Conservation (phyloP, 2,888 invertebrate species). For the Agrotis exclamationis region DNA sequence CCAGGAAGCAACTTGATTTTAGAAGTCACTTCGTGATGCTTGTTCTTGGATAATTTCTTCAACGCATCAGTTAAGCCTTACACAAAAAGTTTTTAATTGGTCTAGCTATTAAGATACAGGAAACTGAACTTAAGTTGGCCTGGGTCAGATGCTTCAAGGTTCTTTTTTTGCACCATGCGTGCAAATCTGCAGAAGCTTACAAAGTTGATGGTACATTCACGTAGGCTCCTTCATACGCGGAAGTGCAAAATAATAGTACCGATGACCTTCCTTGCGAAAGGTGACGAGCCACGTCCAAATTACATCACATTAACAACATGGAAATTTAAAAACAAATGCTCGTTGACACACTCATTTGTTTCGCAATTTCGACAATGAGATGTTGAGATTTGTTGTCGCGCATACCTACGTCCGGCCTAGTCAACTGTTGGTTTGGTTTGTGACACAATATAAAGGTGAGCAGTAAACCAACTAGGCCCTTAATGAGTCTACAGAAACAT, state of each 20-base stretch:
- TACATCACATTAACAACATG: conserved; percentile 67
- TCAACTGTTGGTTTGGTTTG: conserved; percentile 37
- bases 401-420: conserved; percentile 78
- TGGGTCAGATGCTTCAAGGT: conserved; percentile 12
- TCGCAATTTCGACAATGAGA: conserved; percentile 79
- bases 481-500: too few relatives aligned
- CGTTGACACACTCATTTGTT: conserved; percentile 71
- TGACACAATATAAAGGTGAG: conserved; percentile 67
- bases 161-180: conserved; percentile 34
- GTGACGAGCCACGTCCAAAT: conserved; percentile 34
- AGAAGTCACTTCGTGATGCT: neutral
- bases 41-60: neutral
- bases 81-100: neutral
- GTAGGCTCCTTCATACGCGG: conserved; percentile 19
- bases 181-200: neutral
- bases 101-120: conserved; percentile 3
- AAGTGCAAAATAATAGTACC: conserved; percentile 44
- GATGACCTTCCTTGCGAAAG: conserved; percentile 43
- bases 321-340: conserved; percentile 71
- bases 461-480: neutral
- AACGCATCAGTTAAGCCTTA: neutral
- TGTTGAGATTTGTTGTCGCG: conserved; percentile 75
- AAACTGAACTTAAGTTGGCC: neutral
- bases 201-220: neutral
- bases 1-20: conserved; percentile 8